Percentiles rank a stretch among this genome's conserved stretches.
Evolutionary conservation across 2,888 invertebrate species (phyloP).

Genomic region (Serripes groenlandicus): DNA sequence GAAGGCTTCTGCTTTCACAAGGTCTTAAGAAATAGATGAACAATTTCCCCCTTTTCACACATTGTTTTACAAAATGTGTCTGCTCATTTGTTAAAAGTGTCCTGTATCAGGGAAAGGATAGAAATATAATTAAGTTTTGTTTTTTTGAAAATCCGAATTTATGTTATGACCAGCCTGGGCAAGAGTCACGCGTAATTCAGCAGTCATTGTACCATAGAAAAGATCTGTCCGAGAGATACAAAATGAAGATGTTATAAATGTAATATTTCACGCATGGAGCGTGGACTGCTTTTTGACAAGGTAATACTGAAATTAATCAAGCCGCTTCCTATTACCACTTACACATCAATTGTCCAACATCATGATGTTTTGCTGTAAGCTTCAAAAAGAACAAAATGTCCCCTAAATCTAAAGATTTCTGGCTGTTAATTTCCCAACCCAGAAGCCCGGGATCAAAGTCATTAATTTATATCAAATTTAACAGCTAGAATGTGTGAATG

Average conservation of each 20-base stretch:
- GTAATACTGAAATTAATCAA: conserved; percentile 58
- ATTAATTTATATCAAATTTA: conserved; percentile 29
- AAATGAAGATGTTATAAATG: conserved; percentile 62
- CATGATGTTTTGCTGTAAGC: conserved; percentile 46
- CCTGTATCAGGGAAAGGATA: too few relatives aligned
- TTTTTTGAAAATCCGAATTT: too few relatives aligned
- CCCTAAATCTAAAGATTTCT: background rate
- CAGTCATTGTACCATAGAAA: conserved; percentile 12
- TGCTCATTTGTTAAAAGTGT: too few relatives aligned
- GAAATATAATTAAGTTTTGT: too few relatives aligned
- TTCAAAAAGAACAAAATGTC: conserved; percentile 48
- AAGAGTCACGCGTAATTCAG: too few relatives aligned
- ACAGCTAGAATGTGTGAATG: conserved; percentile 29
- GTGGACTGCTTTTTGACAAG: conserved; percentile 45
- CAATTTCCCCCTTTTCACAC: too few relatives aligned
- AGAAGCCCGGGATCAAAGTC: conserved; percentile 52
- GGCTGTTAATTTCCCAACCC: conserved; percentile 11
- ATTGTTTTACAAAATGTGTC: too few relatives aligned
- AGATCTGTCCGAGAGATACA: conserved; percentile 1
- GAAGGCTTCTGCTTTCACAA: too few relatives aligned
- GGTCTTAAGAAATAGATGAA: too few relatives aligned
- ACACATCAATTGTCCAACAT: conserved; percentile 49
- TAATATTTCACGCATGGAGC: conserved; percentile 52
- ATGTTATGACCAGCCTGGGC: too few relatives aligned
- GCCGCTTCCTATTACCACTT: conserved; percentile 37